Evolutionary conservation across 1,140 invertebrate species (phyloP).

Genomic region (Drepana arcuata): DNA sequence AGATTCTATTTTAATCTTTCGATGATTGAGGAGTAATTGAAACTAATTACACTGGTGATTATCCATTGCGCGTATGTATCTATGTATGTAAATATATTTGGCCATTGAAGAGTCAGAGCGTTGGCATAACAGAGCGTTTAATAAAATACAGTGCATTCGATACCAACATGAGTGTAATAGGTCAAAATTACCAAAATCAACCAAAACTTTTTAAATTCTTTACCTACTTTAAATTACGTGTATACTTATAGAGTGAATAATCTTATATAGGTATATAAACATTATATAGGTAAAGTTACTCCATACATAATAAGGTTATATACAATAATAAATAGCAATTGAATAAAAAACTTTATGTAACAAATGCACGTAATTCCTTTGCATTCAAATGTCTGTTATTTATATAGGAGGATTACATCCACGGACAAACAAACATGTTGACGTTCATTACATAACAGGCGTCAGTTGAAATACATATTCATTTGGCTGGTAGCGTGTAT

Average conservation of each 20-base stretch:
- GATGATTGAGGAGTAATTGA: slow-evolving; percentile 52
- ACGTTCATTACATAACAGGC: slow-evolving; percentile 7
- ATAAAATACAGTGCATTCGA: neutral
- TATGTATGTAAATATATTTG: neutral
- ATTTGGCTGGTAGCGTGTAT: slow-evolving; percentile 8
- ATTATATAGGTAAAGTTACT: too few relatives aligned
- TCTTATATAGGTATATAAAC: too few relatives aligned
- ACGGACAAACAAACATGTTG: slow-evolving; percentile 14
- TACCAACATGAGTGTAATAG: neutral
- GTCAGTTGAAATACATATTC: slow-evolving; percentile 15
- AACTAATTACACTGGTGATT: slow-evolving; percentile 42
- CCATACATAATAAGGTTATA: neutral
- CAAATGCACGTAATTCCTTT: neutral
- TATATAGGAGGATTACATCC: slow-evolving; percentile 12
- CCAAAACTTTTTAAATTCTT: neutral
- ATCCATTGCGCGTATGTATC: slow-evolving; percentile 5
- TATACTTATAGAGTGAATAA: too few relatives aligned
- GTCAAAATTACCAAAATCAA: neutral
- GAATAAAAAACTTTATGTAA: neutral
- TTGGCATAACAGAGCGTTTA: neutral
- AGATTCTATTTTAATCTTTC: slow-evolving; percentile 61
- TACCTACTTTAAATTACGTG: neutral
- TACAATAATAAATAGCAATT: neutral
- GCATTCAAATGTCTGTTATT: slow-evolving; percentile 2
- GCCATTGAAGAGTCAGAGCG: neutral